Evolutionary conservation across 2,797 vertebrate species (phyloP).

Genomic region (Pygocentrus nattereri): DNA sequence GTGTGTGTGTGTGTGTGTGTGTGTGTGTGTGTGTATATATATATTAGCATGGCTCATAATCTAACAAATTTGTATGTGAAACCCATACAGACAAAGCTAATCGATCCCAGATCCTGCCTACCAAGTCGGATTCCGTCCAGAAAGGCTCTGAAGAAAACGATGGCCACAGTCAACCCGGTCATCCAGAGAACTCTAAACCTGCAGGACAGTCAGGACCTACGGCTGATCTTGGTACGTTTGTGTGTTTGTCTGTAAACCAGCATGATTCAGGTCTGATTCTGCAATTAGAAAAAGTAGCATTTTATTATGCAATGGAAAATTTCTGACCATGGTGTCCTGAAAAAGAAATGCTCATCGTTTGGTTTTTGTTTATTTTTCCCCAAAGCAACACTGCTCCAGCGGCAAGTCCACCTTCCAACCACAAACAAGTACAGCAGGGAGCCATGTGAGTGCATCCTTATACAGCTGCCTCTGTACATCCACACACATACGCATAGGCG

Average conservation of each 20-base stretch:
- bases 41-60: background rate
- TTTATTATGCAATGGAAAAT: too few relatives aligned
- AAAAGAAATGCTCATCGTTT: too few relatives aligned
- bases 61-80: slow-evolving; percentile 3
- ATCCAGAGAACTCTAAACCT: slow-evolving; percentile 19
- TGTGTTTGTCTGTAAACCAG: background rate
- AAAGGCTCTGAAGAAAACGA: slow-evolving; percentile 45
- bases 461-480: too few relatives aligned
- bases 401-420: slow-evolving; percentile 81
- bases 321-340: background rate
- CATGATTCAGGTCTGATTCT: background rate
- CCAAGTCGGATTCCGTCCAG: slow-evolving; percentile 54
- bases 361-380: slow-evolving; percentile 1
- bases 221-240: slow-evolving; percentile 49
- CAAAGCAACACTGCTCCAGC: slow-evolving; percentile 79
- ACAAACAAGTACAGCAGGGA: slow-evolving; percentile 87
- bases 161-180: slow-evolving; percentile 35
- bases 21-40: too few relatives aligned
- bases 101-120: slow-evolving; percentile 58
- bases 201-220: slow-evolving; percentile 48
- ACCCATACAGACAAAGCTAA: slow-evolving; percentile 60
- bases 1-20: too few relatives aligned
- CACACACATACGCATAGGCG: too few relatives aligned
- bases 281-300: background rate
- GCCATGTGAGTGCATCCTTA: slow-evolving; percentile 75